Evolutionary conservation across 1,140 invertebrate species (phyloP).

Genomic region (Orchesella cincta): DNA sequence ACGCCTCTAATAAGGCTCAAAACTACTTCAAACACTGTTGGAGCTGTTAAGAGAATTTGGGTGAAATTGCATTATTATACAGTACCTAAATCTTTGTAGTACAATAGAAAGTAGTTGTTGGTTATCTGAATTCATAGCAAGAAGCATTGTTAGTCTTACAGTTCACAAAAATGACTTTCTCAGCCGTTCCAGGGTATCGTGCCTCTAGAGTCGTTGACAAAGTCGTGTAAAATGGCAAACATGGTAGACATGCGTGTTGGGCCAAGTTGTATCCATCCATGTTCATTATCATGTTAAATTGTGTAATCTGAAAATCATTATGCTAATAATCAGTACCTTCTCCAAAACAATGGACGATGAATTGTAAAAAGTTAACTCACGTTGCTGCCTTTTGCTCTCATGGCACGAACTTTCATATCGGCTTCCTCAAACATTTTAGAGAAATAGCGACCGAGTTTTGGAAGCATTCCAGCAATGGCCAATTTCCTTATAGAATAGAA

Average conservation of each 20-base stretch:
- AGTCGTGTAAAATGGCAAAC: slow-evolving; percentile 17
- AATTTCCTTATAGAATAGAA: no score
- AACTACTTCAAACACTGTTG: slow-evolving; percentile 11
- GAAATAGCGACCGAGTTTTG: background rate
- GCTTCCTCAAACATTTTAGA: slow-evolving; percentile 21
- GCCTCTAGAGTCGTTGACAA: background rate
- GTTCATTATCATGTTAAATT: slow-evolving; percentile 21
- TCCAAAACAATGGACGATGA: background rate
- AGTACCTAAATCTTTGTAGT: background rate
- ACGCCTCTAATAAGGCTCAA: background rate
- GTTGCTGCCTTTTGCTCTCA: background rate
- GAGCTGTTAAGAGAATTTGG: background rate
- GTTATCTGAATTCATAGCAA: background rate
- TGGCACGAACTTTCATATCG: background rate
- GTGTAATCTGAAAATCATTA: slow-evolving; percentile 1
- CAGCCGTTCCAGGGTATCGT: background rate
- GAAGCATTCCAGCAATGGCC: slow-evolving; percentile 4
- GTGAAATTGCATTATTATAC: background rate
- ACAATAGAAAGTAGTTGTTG: background rate
- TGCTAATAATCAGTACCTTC: background rate
- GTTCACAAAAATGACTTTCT: background rate
- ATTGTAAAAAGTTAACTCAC: background rate
- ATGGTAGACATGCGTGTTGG: slow-evolving; percentile 5
- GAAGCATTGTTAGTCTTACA: background rate
- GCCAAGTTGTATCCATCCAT: background rate